Evolutionary conservation across 2,888 invertebrate species (phyloP), one percentile per base, ranked within the genome.

Genomic region (Agrochola macilenta): DNA sequence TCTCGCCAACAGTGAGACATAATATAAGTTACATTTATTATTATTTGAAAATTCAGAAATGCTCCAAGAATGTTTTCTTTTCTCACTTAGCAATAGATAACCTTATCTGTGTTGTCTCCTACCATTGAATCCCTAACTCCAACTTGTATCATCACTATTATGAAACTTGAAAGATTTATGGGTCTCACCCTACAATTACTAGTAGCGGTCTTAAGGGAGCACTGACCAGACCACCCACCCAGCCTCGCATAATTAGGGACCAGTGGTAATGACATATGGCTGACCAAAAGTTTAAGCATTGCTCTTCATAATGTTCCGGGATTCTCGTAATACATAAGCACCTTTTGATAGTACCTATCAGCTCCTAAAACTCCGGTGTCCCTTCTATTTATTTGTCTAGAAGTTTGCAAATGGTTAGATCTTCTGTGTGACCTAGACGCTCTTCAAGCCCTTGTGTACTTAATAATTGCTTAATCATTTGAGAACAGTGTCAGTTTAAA

Each of bases 201-300:
- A 49, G 73, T 57, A 46, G 26, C 17, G 65, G 65, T 58, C 73
- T 71, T 64, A 69, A 70, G 75, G 63, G 79, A 75, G 49, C 63
- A 76, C 76, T 75, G 69, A 57, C 71, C 64, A 46, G 70, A 57
- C 60, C 66, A 35, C 39, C 60, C 65, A 82, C 39, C 60, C 65
- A 82, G 57, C 75, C 57, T 23, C 61, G 60, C 54, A 68, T 85
- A 78, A 75, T 82, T 73, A 83, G 39, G 66, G 61, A 35, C 63
- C 30, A 77, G 35, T 58, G 39, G 46, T 74, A 74, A 82, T 79
- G 70, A 85, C 76, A 76, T 76, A 85, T 60, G 70, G 66, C 46
- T 72, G 52, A 69, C 63, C 71, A 75, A 75, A 82, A 80, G 46
- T 85, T 83, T 75, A 30, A 73, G n/a, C 70, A 74, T 66, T 58